These are phyloP conservation scores for Maniola jurtina DNA, from an alignment of 1,140 invertebrate species.

Conservation along the genomic window DNA sequence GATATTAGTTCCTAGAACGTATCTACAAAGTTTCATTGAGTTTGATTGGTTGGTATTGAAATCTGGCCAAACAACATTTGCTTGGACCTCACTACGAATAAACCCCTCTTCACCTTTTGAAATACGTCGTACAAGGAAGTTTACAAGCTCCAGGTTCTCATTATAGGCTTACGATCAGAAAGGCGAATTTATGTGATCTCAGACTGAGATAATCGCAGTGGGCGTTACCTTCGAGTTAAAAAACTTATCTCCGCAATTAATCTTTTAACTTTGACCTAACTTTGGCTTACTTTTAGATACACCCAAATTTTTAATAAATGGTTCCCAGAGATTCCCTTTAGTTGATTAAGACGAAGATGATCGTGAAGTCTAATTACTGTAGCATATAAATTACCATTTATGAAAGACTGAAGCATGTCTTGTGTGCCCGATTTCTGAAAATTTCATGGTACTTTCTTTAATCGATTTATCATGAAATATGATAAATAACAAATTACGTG, in stretches of 20 bases:
- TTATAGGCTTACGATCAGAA: conserved; percentile 18
- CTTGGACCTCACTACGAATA: too few relatives aligned
- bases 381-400: neutral
- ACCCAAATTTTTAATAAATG: conserved; percentile 25
- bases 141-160: conserved; percentile 10
- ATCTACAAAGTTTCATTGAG: too few relatives aligned
- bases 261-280: conserved; percentile 34
- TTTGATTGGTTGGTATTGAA: too few relatives aligned
- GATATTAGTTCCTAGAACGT: too few relatives aligned
- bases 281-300: conserved; percentile 28
- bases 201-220: conserved; percentile 34
- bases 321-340: conserved; percentile 19
- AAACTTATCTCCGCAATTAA: conserved; percentile 39
- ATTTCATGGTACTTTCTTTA: too few relatives aligned
- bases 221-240: conserved; percentile 41
- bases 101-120: neutral
- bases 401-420: neutral
- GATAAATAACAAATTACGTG: too few relatives aligned
- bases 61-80: too few relatives aligned
- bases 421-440: too few relatives aligned
- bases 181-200: conserved; percentile 25
- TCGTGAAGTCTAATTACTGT: conserved; percentile 1
- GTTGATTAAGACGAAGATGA: conserved; percentile 1
- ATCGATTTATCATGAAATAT: too few relatives aligned
- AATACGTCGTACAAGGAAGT: conserved; percentile 17